Percentiles rank a stretch among this genome's conserved stretches.
phyloP scores from a whole-genome alignment of 2,797 vertebrate genomes.

The Dryobates pubescens region DNA sequence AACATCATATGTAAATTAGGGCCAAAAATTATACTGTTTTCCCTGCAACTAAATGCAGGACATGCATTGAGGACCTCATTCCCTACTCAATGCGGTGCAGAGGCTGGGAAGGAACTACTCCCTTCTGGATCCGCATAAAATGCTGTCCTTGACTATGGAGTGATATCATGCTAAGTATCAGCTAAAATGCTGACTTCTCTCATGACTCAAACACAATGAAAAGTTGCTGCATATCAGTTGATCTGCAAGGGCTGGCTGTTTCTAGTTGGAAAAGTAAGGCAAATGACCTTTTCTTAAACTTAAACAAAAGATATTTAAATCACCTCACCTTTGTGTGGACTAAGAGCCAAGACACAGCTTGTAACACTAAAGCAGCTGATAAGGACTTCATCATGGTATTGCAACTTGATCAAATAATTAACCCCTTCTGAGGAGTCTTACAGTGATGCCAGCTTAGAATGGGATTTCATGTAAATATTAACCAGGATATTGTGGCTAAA shows the following conservation, averaged over 20 bases:
- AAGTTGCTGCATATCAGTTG: neutral
- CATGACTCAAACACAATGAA: neutral
- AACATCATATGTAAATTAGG: neutral
- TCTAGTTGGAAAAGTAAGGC: neutral
- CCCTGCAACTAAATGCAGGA: neutral
- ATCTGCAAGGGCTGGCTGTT: neutral
- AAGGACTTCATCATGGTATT: neutral
- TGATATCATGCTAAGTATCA: neutral
- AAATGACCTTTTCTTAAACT: neutral
- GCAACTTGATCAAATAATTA: neutral
- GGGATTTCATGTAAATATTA: neutral
- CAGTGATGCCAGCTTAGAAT: neutral
- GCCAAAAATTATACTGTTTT: neutral
- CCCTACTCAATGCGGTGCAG: neutral
- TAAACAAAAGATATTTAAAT: neutral
- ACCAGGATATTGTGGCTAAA: neutral
- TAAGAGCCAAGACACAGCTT: neutral
- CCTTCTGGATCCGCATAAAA: neutral
- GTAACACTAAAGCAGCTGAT: neutral
- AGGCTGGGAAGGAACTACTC: neutral
- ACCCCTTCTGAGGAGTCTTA: neutral
- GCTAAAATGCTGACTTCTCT: neutral
- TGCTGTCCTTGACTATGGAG: neutral
- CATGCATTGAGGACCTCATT: fast-evolving
- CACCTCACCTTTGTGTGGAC: neutral